phyloP scores from a whole-genome alignment of 2,888 invertebrate species.

The Cephus spinipes region DNA sequence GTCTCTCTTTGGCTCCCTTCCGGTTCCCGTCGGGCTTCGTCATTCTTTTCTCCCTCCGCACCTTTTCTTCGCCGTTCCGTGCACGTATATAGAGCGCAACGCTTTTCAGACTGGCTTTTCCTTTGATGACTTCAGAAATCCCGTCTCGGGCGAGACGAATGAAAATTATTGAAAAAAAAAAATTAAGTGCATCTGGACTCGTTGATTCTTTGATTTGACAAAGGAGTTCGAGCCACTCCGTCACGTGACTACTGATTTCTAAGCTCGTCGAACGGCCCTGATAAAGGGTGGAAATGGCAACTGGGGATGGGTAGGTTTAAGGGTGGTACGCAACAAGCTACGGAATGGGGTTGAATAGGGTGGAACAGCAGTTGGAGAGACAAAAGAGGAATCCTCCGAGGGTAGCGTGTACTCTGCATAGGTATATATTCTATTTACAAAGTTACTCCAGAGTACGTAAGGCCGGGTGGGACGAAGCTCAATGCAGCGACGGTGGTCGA shows the following conservation, averaged over 20 bases:
- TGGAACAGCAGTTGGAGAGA: not conserved
- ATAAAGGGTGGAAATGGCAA: not conserved
- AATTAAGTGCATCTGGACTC: not conserved
- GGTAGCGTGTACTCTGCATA: not conserved
- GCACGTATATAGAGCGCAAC: too few relatives aligned
- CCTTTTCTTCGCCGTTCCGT: not conserved
- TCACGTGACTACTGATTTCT: not conserved
- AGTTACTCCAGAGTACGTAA: not conserved
- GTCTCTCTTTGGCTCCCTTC: not conserved
- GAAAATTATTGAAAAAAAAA: not conserved
- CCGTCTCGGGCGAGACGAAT: not conserved
- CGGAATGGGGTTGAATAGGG: not conserved
- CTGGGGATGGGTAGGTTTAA: not conserved
- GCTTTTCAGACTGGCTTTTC: not conserved
- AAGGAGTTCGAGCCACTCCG: not conserved
- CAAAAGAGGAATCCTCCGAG: not conserved
- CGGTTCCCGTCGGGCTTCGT: not conserved
- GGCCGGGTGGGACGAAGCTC: not conserved
- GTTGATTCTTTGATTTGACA: not conserved
- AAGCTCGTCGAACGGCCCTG: not conserved
- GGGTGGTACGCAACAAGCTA: not conserved
- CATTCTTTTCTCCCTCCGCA: not conserved
- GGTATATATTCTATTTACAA: not conserved
- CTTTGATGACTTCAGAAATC: not conserved
- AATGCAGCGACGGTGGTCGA: not conserved